Percentiles rank a stretch among this genome's conserved stretches.
Conservation (phyloP, 2,113 vertebrate genomes). For the Colaptes auratus region DNA sequence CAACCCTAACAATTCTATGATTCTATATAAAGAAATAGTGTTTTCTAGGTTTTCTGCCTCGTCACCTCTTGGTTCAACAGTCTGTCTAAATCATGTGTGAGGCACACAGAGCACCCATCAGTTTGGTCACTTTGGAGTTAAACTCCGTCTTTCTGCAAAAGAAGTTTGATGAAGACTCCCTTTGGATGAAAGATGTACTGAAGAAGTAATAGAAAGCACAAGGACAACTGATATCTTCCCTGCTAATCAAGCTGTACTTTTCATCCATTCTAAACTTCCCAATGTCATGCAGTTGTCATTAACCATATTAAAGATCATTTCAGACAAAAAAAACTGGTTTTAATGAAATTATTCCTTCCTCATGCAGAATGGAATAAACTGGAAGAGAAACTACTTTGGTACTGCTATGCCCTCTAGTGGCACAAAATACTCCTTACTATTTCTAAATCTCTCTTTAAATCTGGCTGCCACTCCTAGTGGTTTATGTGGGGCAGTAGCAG, state of each 20-base stretch:
- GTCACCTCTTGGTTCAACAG: background rate
- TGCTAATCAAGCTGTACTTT: background rate
- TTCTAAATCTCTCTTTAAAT: background rate
- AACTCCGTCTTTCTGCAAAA: background rate
- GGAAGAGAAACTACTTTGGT: background rate
- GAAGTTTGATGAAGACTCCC: background rate
- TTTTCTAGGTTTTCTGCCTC: background rate
- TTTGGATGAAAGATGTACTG: background rate
- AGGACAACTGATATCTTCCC: background rate
- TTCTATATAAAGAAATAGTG: background rate
- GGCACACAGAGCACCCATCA: background rate
- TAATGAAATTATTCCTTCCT: background rate
- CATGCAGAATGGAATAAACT: background rate
- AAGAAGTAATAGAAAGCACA: background rate
- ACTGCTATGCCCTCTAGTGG: constrained; percentile 61
- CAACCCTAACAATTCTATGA: too few species aligned
- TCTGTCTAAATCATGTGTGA: background rate
- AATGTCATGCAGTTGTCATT: background rate
- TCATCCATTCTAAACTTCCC: background rate
- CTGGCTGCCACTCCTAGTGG: background rate
- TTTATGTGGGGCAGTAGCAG: background rate
- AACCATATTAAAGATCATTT: background rate
- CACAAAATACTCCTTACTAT: constrained; percentile 21
- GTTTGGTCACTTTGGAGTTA: background rate
- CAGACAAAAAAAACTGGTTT: background rate